phyloP scores from a whole-genome alignment of 2,113 vertebrate species.

The Cynocephalus volans region DNA sequence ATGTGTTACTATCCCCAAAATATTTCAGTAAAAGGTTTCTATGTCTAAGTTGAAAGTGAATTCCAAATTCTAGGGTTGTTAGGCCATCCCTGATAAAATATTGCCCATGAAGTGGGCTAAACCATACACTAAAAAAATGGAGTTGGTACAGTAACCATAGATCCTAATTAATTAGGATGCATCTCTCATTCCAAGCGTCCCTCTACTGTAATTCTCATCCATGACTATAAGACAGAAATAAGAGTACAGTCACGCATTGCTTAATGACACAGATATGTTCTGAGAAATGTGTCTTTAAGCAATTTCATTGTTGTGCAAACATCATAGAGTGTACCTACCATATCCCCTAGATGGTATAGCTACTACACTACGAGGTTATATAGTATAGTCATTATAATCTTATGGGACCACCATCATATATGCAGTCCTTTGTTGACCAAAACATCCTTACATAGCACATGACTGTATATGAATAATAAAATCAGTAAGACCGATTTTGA shows the following conservation, averaged over 20 bases:
- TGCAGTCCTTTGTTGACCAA: too few species aligned
- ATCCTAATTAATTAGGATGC: not conserved
- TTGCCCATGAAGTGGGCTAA: not conserved
- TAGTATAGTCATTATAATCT: too few species aligned
- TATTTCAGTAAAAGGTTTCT: not conserved
- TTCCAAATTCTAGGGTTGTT: slow-evolving; percentile 22
- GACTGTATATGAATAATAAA: not conserved
- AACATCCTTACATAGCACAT: too few species aligned
- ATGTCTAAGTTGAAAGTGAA: not conserved
- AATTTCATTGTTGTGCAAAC: too few species aligned
- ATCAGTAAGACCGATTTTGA: not conserved
- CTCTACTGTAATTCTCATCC: not conserved
- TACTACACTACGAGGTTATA: too few species aligned
- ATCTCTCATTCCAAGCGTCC: not conserved
- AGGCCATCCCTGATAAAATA: not conserved
- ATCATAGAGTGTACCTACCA: too few species aligned
- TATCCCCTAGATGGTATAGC: too few species aligned
- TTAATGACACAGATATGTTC: too few species aligned
- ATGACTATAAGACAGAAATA: slow-evolving; percentile 13
- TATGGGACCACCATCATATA: too few species aligned
- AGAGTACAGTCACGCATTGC: not conserved
- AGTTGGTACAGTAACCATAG: not conserved
- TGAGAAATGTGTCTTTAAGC: too few species aligned
- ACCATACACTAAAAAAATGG: not conserved
- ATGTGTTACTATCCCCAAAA: not conserved